phyloP scores from a whole-genome alignment of 92 coral and sea anemone species.

The Porites cylindrica region DNA sequence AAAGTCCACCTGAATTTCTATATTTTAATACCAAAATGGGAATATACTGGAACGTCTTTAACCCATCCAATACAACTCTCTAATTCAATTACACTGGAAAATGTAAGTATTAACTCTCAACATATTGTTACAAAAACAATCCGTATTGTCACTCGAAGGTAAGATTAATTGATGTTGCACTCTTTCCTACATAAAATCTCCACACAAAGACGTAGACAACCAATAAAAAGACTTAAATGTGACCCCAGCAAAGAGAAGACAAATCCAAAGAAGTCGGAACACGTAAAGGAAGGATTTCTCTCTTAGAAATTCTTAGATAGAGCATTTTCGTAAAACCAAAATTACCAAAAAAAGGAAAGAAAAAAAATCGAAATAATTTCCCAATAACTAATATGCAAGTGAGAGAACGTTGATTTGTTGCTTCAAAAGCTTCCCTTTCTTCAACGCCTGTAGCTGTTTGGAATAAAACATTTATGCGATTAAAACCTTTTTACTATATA shows the following conservation, averaged over 20 bases:
- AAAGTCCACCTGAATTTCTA: not conserved
- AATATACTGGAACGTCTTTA: not conserved
- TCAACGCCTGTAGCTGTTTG: conserved; percentile 67
- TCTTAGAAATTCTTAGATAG: no score
- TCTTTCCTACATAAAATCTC: no score
- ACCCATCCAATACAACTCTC: not conserved
- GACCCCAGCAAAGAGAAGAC: no score
- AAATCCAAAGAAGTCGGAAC: no score
- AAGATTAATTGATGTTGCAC: not conserved
- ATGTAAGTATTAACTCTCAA: not conserved
- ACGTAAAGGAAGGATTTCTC: no score
- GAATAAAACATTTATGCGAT: conserved; percentile 44
- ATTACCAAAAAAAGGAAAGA: not conserved
- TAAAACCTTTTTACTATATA: not conserved
- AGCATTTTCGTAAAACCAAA: not conserved
- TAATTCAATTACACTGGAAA: not conserved
- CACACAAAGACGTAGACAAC: no score
- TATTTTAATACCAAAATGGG: not conserved
- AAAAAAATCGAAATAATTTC: not conserved
- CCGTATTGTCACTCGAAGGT: not conserved
- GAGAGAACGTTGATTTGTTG: conserved; percentile 52
- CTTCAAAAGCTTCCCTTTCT: conserved; percentile 58
- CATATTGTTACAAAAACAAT: not conserved
- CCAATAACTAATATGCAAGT: conserved; percentile 3
- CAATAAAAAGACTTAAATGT: no score